Conservation (phyloP, 2,888 invertebrate species). For the Tiliacea aurago region DNA sequence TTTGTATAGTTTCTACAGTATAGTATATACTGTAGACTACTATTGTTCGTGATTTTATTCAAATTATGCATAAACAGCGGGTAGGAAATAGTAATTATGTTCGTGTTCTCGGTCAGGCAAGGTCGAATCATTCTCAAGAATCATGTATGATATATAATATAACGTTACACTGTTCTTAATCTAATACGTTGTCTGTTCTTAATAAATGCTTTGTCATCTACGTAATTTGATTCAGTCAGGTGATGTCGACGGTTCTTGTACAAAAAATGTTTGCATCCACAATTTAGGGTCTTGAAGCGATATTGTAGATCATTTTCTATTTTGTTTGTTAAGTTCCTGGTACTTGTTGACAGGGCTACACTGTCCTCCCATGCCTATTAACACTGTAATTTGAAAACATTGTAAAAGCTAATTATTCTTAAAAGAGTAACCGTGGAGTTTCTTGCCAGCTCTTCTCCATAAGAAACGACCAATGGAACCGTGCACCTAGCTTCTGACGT, state of each 20-base stretch:
- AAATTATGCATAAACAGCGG: conserved; percentile 61
- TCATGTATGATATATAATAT: conserved; percentile 47
- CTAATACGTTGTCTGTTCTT: conserved; percentile 27
- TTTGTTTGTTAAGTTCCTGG: too few relatives aligned
- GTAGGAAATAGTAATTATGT: conserved; percentile 64
- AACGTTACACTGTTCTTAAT: conserved; percentile 36
- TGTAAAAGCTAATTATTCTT: too few relatives aligned
- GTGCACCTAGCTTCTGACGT: too few relatives aligned
- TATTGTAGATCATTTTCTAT: too few relatives aligned
- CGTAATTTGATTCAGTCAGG: conserved; percentile 15
- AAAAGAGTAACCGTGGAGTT: too few relatives aligned
- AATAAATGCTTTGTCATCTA: conserved; percentile 34
- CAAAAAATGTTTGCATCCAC: not conserved
- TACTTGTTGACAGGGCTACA: too few relatives aligned
- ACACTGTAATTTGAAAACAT: too few relatives aligned
- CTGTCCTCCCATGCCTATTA: too few relatives aligned
- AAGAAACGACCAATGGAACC: too few relatives aligned
- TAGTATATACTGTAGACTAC: conserved; percentile 29
- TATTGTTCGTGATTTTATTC: conserved; percentile 63
- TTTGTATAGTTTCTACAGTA: conserved; percentile 15
- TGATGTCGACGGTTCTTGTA: conserved; percentile 7
- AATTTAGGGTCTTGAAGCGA: not conserved
- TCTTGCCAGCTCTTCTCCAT: too few relatives aligned
- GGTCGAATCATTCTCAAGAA: conserved; percentile 56
- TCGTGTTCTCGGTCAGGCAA: conserved; percentile 45